Base-by-base conservation (phyloP, 2,113 vertebrate species). In the Rhabdornis inornatus region DNA sequence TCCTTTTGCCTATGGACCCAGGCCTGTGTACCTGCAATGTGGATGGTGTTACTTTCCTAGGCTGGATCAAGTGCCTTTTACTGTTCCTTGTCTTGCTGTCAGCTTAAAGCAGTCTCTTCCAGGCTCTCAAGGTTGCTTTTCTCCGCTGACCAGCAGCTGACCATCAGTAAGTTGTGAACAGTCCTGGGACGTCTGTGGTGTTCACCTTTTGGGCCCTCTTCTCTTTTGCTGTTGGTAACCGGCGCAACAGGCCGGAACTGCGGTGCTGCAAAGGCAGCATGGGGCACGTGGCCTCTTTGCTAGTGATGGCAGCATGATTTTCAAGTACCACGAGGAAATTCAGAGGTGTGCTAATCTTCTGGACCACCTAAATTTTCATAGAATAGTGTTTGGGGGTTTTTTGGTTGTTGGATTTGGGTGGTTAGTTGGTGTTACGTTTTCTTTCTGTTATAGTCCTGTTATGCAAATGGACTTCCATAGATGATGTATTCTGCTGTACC, bases 81-180 rank as follows among this genome's bases (percentile, higher is more conserved):
- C 47, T 53, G 27, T 13, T 84, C n/a, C 12, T 68, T 50, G 40
- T 57, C 49, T 49, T 72, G 63, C 52, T 84, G 47, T 23, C 39
- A 64, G 49, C 28, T 50, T 37, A 23, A 90, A 81, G 39, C 39
- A 24, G 31, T 49, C n/a, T 90, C 49, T 76, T 44, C 24, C 6
- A 1, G 44, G 44, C 49, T 72, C 13, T 55, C 19, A 37, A 55
- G n/a, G 49, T 13, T 53, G 37, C 20, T 61, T 40, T 80, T 71
- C 63, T 53, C 16, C 31, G 9, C 3, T 76, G 57, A 27, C 65
- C 56, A 39, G 42, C 21, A 47, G 2, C 7, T 57, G 49, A 22
- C 20, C 47, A 24, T 57, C 52, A 25, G 13, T 3, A 31, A 49
- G 21, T 3, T 44, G 31, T 0, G 0, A 44, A 15, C 27, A 49